A percentile compares a stretch with the other conserved stretches of the same genome.
phyloP scores from a whole-genome alignment of 2,797 vertebrate genomes.

The Peromyscus nudipes region DNA sequence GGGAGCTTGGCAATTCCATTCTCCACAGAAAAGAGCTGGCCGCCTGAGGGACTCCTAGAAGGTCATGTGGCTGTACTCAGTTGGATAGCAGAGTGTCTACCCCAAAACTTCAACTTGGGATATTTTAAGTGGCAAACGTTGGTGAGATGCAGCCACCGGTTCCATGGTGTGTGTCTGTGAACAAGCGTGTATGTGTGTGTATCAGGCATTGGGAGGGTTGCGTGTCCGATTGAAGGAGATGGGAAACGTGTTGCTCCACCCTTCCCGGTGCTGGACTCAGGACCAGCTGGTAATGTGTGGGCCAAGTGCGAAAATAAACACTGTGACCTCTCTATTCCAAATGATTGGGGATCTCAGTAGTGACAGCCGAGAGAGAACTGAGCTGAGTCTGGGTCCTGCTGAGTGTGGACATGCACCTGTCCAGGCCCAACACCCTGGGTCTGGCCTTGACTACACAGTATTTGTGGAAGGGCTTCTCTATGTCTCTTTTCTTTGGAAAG shows the following conservation, averaged over 20 bases:
- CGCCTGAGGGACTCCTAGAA: background rate
- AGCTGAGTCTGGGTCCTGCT: background rate
- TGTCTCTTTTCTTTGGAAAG: background rate
- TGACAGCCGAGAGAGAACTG: background rate
- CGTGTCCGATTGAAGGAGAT: background rate
- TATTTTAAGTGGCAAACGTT: background rate
- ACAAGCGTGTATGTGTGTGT: background rate
- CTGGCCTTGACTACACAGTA: accelerated
- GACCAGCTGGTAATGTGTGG: background rate
- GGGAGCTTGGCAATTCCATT: background rate
- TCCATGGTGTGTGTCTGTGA: background rate
- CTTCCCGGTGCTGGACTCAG: accelerated
- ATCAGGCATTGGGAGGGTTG: background rate
- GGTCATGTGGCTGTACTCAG: background rate
- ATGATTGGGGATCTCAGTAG: background rate
- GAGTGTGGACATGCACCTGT: background rate
- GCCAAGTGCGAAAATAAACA: background rate
- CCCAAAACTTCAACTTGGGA: background rate
- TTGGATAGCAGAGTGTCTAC: background rate
- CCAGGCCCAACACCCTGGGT: accelerated
- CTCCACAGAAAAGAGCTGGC: no score
- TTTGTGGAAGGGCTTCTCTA: background rate
- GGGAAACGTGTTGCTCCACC: background rate
- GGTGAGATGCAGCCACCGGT: background rate
- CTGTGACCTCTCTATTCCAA: background rate